Conservation (phyloP, 2,797 vertebrate species). For the Protonibea diacanthus region DNA sequence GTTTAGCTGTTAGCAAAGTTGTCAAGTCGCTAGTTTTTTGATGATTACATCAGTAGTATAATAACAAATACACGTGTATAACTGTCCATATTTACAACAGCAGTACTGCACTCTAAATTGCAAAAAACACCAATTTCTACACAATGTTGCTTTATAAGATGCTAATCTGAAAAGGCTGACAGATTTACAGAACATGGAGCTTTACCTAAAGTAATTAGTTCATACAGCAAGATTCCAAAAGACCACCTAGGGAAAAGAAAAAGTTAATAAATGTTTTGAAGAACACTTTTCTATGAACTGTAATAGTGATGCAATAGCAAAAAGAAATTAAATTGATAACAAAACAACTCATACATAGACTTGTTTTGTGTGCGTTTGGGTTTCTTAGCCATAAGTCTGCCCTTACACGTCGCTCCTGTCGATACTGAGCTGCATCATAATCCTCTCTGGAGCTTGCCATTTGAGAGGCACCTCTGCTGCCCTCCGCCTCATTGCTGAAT, state of each 20-base stretch:
- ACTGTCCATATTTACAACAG: no score
- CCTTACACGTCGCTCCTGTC: slow-evolving; percentile 83
- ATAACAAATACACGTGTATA: no score
- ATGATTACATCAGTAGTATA: no score
- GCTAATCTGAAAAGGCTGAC: background rate
- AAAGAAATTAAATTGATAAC: background rate
- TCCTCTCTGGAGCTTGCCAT: slow-evolving; percentile 84
- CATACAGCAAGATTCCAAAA: slow-evolving; percentile 84
- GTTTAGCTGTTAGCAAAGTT: no score
- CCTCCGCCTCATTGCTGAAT: slow-evolving; percentile 53
- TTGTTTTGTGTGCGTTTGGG: background rate
- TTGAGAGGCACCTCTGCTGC: slow-evolving; percentile 80
- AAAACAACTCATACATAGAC: background rate
- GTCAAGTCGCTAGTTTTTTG: no score
- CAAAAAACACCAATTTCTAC: no score
- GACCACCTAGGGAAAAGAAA: slow-evolving; percentile 77
- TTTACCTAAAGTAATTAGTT: slow-evolving; percentile 84
- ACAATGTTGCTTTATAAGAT: background rate
- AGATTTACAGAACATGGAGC: background rate
- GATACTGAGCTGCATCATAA: slow-evolving; percentile 74
- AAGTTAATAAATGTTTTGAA: background rate
- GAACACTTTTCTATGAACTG: no score
- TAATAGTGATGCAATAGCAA: background rate
- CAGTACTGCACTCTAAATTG: no score
- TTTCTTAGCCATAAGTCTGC: slow-evolving; percentile 16